Percentiles rank a stretch among this genome's conserved stretches.
Evolutionary conservation across 2,888 invertebrate species (phyloP).

Genomic region (Lordiphosa andalusiaca): DNA sequence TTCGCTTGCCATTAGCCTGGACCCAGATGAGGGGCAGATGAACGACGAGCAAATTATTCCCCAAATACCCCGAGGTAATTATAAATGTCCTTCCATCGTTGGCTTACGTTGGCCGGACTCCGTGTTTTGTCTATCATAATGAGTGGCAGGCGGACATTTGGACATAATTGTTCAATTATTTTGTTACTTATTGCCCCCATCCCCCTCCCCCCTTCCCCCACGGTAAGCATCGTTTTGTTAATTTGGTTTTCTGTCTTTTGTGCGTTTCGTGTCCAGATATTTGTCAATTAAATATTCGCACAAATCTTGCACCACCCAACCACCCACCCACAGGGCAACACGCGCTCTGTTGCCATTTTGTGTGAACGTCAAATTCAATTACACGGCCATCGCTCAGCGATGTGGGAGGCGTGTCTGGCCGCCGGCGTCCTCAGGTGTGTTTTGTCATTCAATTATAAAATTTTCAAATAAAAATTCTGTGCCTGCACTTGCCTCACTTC

Average conservation of each 20-base stretch:
- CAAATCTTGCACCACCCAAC: slow-evolving; percentile 30
- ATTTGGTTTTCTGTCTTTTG: slow-evolving; percentile 25
- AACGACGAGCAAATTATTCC: slow-evolving; percentile 63
- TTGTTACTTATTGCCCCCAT: slow-evolving; percentile 61
- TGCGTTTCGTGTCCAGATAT: slow-evolving; percentile 29
- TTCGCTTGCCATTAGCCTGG: slow-evolving; percentile 50
- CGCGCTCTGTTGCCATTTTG: slow-evolving; percentile 32
- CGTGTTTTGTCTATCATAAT: slow-evolving; percentile 75
- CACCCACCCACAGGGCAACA: slow-evolving; percentile 25
- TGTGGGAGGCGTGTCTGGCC: slow-evolving; percentile 5
- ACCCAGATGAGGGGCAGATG: slow-evolving; percentile 30
- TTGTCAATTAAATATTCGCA: slow-evolving; percentile 45
- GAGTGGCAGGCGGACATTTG: slow-evolving; percentile 77
- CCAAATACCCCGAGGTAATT: slow-evolving; percentile 78
- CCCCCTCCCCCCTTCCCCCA: not conserved
- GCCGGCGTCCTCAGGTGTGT: slow-evolving; percentile 68
- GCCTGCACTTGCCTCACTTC: not conserved
- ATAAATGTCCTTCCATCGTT: slow-evolving; percentile 75
- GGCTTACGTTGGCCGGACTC: slow-evolving; percentile 52
- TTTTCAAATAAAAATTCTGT: slow-evolving; percentile 65
- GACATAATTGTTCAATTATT: slow-evolving; percentile 79
- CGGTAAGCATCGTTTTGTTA: slow-evolving; percentile 10
- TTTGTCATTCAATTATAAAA: slow-evolving; percentile 75
- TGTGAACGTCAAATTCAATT: slow-evolving; percentile 60
- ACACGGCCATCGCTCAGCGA: slow-evolving; percentile 19